Conservation (phyloP, 2,888 invertebrate species). For the Trachelus tabidus region DNA sequence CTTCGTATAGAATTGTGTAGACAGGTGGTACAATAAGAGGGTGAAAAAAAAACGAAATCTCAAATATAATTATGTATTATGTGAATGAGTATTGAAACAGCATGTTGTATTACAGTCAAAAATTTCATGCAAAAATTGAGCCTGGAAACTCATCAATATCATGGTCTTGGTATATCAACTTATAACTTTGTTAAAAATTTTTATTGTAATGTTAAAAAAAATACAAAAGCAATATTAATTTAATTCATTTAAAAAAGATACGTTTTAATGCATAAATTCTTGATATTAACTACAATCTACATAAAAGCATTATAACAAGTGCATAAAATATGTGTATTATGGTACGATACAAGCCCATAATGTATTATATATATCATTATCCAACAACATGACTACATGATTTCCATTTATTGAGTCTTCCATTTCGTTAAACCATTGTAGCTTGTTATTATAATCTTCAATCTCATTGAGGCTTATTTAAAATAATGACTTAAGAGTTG, state of each 20-base stretch:
- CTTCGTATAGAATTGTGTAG: background rate
- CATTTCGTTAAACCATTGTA: background rate
- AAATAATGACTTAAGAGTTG: slow-evolving; percentile 56
- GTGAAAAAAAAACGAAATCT: background rate
- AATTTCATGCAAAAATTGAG: background rate
- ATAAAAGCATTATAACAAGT: background rate
- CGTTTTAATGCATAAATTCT: background rate
- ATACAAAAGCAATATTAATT: background rate
- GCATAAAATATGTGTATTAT: background rate
- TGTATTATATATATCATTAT: background rate
- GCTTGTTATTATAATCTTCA: background rate
- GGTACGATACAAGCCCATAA: background rate
- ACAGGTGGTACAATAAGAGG: background rate
- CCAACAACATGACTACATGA: no score
- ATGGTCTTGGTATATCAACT: background rate
- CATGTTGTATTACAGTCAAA: background rate
- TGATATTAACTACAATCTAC: background rate
- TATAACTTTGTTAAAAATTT: background rate
- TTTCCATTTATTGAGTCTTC: background rate
- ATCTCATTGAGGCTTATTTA: background rate
- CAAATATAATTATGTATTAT: background rate
- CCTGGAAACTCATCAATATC: background rate
- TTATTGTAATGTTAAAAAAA: background rate
- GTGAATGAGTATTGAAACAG: background rate
- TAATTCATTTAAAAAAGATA: background rate